These are phyloP conservation scores for Magallana nippona DNA, from an alignment of 2,888 invertebrate genomes.

Conservation along the genomic window DNA sequence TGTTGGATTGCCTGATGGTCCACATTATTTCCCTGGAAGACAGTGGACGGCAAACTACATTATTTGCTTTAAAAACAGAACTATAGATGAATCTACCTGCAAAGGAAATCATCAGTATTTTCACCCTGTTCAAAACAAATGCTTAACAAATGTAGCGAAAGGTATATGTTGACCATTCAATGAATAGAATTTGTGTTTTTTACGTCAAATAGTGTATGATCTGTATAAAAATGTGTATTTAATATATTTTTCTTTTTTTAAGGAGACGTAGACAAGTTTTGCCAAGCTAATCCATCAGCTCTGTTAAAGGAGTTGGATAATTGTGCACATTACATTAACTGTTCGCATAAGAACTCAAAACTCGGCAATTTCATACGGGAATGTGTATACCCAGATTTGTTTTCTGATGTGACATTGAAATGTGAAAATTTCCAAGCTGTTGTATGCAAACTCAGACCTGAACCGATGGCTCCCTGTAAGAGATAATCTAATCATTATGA, in stretches of 20 bases:
- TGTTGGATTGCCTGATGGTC: conserved; percentile 53
- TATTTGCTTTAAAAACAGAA: conserved; percentile 58
- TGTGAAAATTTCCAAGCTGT: conserved; percentile 61
- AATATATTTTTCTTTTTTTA: not conserved
- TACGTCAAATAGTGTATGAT: not conserved
- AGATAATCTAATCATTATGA: not conserved
- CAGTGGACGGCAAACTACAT: conserved; percentile 54
- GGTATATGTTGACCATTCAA: conserved; percentile 38
- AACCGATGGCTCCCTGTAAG: conserved; percentile 64
- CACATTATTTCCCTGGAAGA: conserved; percentile 49
- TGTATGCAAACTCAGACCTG: conserved; percentile 54
- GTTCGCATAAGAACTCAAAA: conserved; percentile 46
- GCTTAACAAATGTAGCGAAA: conserved; percentile 49
- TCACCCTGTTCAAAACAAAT: conserved; percentile 42
- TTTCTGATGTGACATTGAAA: conserved; percentile 51
- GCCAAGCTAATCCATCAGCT: conserved; percentile 55
- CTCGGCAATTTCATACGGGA: conserved; percentile 49
- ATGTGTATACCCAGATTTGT: conserved; percentile 61
- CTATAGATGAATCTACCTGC: conserved; percentile 53
- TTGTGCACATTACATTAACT: conserved; percentile 63
- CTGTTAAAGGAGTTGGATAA: conserved; percentile 56
- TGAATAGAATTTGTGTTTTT: no score
- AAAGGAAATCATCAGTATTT: conserved; percentile 40
- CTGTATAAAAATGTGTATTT: not conserved
- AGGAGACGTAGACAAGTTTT: conserved; percentile 45